phyloP scores from a whole-genome alignment of 2,888 invertebrate genomes.

The Trilocha varians region DNA sequence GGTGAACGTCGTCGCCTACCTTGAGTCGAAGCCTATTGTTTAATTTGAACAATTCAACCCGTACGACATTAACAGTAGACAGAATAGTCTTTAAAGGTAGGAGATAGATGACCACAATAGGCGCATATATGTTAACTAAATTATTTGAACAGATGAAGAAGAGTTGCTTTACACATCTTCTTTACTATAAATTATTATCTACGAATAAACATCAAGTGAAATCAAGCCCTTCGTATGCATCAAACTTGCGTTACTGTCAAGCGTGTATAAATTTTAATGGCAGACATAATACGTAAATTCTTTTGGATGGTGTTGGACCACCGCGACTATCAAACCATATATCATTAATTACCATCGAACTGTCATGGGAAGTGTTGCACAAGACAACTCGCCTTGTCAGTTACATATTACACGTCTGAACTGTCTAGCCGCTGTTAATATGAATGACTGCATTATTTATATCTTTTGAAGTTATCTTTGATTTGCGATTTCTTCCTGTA shows the following conservation, averaged over 20 bases:
- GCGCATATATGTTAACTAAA: too few species aligned
- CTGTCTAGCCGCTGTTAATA: conserved; percentile 3
- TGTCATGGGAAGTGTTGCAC: conserved; percentile 41
- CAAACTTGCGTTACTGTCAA: background rate
- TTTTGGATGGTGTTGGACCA: conserved; percentile 15
- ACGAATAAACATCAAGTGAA: background rate
- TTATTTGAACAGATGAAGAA: too few species aligned
- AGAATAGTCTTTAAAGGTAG: too few species aligned
- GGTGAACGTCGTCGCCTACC: too few species aligned
- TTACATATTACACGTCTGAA: conserved; percentile 3
- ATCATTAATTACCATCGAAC: conserved; percentile 45
- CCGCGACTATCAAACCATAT: conserved; percentile 30
- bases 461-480: background rate
- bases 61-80: too few species aligned
- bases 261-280: background rate
- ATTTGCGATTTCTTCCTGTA: background rate
- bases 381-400: conserved; percentile 28
- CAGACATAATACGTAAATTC: background rate
- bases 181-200: background rate
- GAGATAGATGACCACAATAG: too few species aligned
- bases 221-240: background rate
- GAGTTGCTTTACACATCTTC: too few species aligned
- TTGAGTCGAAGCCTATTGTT: too few species aligned
- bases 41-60: too few species aligned
- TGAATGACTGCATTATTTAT: conserved; percentile 7